Percentiles rank a stretch among this genome's conserved stretches.
Conservation (phyloP, 2,797 vertebrate genomes). For the Amblyopsis hoosieri region DNA sequence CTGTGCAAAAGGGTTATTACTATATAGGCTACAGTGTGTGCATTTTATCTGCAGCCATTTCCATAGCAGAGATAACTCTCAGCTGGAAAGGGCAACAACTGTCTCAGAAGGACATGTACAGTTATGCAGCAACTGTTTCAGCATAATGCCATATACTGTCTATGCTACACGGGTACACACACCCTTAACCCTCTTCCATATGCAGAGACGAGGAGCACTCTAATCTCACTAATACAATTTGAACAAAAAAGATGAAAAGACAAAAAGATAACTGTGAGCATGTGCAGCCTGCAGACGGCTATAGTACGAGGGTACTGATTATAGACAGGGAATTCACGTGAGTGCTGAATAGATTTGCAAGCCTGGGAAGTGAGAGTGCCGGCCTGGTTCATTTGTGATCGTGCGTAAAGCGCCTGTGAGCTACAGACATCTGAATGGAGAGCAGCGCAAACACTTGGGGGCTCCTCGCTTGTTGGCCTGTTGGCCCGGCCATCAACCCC, state of each 20-base stretch:
- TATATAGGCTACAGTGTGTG: no score
- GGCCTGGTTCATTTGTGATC: neutral
- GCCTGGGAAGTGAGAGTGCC: neutral
- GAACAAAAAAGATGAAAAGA: neutral
- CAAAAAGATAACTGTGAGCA: neutral
- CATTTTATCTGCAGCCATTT: no score
- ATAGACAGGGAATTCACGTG: neutral
- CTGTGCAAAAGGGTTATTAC: no score
- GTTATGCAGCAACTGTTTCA: neutral
- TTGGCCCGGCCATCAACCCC: neutral
- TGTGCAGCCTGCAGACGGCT: neutral
- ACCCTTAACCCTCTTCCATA: neutral
- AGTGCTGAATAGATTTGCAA: neutral
- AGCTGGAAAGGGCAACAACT: neutral
- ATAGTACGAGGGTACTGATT: neutral
- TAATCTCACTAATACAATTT: neutral
- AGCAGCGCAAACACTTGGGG: constrained; percentile 4
- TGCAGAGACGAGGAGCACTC: neutral
- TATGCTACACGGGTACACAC: neutral
- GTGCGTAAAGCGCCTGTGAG: constrained; percentile 1
- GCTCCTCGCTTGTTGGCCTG: neutral
- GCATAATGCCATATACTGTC: no score
- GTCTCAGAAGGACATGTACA: neutral
- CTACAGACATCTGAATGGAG: constrained; percentile 1
- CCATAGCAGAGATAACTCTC: no score